A percentile compares a stretch with the other conserved stretches of the same genome.
These are phyloP conservation scores for Pomatostomus ruficeps DNA, from an alignment of 2,113 vertebrate species.

Conservation along the genomic window DNA sequence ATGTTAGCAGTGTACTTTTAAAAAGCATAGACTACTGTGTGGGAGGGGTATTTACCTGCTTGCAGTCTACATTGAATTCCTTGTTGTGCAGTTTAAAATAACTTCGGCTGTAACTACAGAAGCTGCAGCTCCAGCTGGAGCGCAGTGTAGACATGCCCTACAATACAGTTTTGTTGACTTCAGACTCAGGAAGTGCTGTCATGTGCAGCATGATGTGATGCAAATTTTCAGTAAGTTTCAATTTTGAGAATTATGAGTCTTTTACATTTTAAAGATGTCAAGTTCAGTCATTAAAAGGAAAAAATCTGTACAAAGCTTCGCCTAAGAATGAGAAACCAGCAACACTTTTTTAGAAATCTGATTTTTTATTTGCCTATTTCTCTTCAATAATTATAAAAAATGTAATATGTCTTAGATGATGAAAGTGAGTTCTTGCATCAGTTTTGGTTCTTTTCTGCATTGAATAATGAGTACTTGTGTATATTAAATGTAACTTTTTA, in stretches of 20 bases:
- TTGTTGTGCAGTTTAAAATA: neutral
- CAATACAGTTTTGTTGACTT: neutral
- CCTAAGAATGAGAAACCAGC: neutral
- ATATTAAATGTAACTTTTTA: conserved; percentile 3
- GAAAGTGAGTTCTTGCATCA: neutral
- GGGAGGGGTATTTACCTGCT: neutral
- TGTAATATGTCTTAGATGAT: neutral
- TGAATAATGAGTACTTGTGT: neutral
- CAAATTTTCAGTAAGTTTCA: neutral
- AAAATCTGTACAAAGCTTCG: neutral
- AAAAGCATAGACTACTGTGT: neutral
- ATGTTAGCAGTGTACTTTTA: neutral
- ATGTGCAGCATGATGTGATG: neutral
- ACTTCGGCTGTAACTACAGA: neutral
- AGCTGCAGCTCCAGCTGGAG: neutral
- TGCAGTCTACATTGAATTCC: neutral
- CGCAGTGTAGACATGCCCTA: neutral
- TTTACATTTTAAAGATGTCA: neutral
- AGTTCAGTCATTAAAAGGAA: neutral
- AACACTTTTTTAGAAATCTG: neutral
- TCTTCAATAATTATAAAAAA: neutral
- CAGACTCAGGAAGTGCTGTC: neutral
- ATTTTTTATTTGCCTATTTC: neutral
- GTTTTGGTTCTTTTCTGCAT: neutral
- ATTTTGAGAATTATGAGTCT: neutral